Base-by-base conservation (phyloP, 2,113 vertebrate species). In the Oreamnos americanus region DNA sequence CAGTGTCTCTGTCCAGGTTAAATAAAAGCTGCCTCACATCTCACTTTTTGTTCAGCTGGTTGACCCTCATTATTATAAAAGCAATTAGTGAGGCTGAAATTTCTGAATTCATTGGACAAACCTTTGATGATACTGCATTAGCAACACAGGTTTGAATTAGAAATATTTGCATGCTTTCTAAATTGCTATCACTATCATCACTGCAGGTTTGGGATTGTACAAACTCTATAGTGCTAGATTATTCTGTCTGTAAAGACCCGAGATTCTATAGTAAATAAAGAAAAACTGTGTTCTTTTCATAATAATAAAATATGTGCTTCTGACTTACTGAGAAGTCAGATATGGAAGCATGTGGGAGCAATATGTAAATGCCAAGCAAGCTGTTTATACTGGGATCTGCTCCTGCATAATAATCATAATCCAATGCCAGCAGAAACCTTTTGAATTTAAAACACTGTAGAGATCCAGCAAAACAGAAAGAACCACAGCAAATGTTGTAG, bases 361-460 rank as follows among this genome's bases (percentile, higher is more conserved):
- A 93, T 93, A 91, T 12, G 3, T 97, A 97, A 98, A 98, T 97
- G 93, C 85, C 97, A 97, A 74, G 88, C 82, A 95, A 94, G 97
- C 97, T 96, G 97, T 96, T 98, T 97, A 96, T 78, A 43, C 88
- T 86, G 86, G 96, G 91, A 87, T 96, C 91, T 76, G 43, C 82
- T 98, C 96, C 94, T 97, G 98, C 96, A 98, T 98, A 97, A 95
- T 97, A 97, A 96, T 91, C 95, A 97, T 89, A 94, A 93, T 95
- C 86, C 85, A 94, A 91, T 71, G 57, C 94, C 36, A 98, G 95
- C 62, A 94, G 92, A 94, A 95, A 95, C 57, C 91, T 91, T 98
- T 95, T 17, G 94, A 96, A 97, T 98, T 87, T 96, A 94, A 95
- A 98, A 39, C 36, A 13, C 0, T 13, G 2, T 81, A 86, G 30